A percentile compares a stretch with the other conserved stretches of the same genome.
phyloP scores from a whole-genome alignment of 2,888 invertebrate species.

The Parthenolecanium corni region DNA sequence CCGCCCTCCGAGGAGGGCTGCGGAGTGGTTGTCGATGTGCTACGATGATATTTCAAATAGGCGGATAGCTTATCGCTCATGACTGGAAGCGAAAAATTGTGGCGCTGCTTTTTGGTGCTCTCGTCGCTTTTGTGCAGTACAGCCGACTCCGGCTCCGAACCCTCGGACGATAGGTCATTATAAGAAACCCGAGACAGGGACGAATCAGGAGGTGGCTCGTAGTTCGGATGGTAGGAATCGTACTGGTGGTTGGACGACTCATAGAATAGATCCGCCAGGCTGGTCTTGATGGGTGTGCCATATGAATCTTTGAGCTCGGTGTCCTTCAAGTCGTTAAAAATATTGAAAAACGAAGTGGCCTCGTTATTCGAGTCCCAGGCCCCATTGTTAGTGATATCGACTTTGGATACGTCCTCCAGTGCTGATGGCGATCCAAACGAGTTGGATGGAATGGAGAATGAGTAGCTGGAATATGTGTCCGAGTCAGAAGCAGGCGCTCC shows the following conservation, averaged over 20 bases:
- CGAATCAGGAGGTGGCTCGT: slow-evolving; percentile 1
- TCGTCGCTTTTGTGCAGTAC: not conserved
- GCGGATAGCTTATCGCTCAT: slow-evolving; percentile 31
- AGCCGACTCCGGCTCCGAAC: slow-evolving; percentile 3
- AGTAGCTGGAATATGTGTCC: slow-evolving; percentile 11
- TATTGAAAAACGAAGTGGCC: slow-evolving; percentile 9
- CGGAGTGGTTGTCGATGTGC: slow-evolving; percentile 28
- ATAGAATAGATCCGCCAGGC: slow-evolving; percentile 22
- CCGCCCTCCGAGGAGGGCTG: slow-evolving; percentile 19
- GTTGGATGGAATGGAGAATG: slow-evolving; percentile 31
- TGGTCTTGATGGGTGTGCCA: slow-evolving; percentile 27
- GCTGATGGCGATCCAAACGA: slow-evolving; percentile 33
- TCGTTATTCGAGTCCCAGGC: slow-evolving; percentile 23
- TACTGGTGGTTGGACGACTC: slow-evolving; percentile 15
- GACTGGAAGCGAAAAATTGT: slow-evolving; percentile 1
- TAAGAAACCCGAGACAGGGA: not conserved
- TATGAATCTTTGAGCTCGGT: slow-evolving; percentile 29
- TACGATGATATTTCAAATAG: slow-evolving; percentile 30
- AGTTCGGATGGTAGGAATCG: slow-evolving; percentile 14
- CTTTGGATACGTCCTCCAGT: slow-evolving; percentile 35
- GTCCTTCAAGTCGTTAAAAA: slow-evolving; percentile 18
- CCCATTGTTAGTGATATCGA: slow-evolving; percentile 24
- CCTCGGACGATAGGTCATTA: slow-evolving; percentile 6
- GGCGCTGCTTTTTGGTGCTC: not conserved
- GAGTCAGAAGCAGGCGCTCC: slow-evolving; percentile 29